Conservation (phyloP, 1,140 invertebrate species). For the Cotesia chilonis region DNA sequence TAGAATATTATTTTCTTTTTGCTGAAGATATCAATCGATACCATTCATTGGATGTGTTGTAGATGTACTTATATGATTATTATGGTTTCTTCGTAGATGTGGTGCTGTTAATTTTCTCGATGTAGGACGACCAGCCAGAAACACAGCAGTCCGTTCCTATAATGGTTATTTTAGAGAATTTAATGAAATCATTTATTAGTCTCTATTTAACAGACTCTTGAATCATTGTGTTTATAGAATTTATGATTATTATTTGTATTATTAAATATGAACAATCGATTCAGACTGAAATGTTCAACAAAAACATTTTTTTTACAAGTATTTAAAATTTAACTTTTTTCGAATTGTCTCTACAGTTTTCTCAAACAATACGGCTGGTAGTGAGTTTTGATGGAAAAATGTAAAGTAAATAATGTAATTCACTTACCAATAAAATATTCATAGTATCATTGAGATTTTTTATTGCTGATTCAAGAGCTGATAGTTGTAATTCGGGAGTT, state of each 20-base stretch:
- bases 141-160: constrained; percentile 68
- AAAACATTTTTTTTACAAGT: too few species aligned
- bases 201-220: not conserved
- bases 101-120: constrained; percentile 61
- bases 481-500: constrained; percentile 41
- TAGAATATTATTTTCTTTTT: too few species aligned
- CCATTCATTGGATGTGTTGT: constrained; percentile 66
- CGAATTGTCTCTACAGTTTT: not conserved
- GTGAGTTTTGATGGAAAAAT: not conserved
- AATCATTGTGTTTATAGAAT: constrained; percentile 12
- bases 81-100: constrained; percentile 59
- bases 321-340: too few species aligned
- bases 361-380: constrained; percentile 13
- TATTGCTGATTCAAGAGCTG: constrained; percentile 45
- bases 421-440: constrained; percentile 56
- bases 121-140: constrained; percentile 69
- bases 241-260: too few species aligned
- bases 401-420: not conserved
- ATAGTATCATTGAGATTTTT: constrained; percentile 52
- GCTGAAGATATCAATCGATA: constrained; percentile 51
- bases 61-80: constrained; percentile 63
- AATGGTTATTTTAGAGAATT: constrained; percentile 4
- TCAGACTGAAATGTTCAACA: too few species aligned
- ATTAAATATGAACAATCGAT: too few species aligned
- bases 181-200: not conserved